A percentile compares a stretch with the other conserved stretches of the same genome.
These are phyloP conservation scores for Brachionichthys hirsutus DNA, from an alignment of 2,113 vertebrate species.

Conservation along the genomic window DNA sequence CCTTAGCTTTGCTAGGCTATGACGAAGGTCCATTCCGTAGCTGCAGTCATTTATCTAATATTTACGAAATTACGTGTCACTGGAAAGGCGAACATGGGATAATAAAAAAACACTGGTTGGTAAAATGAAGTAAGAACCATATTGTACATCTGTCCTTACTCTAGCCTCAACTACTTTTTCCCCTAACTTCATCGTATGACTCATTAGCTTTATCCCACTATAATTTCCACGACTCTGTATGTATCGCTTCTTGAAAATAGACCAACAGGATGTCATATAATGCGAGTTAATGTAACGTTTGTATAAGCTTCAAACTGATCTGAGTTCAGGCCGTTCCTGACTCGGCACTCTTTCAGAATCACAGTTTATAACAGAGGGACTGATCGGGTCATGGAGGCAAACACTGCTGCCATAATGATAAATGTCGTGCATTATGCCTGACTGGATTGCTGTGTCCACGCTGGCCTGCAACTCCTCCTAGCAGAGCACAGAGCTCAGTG, in stretches of 20 bases:
- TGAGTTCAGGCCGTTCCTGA: slow-evolving; percentile 43
- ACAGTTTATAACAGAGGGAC: slow-evolving; percentile 37
- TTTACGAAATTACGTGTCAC: slow-evolving; percentile 24
- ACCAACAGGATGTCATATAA: slow-evolving; percentile 30
- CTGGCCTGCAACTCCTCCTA: slow-evolving; percentile 42
- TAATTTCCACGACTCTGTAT: too few species aligned
- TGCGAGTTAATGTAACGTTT: slow-evolving; percentile 6
- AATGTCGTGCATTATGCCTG: slow-evolving; percentile 58
- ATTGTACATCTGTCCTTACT: background rate
- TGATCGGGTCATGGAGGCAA: slow-evolving; percentile 30
- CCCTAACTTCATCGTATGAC: too few species aligned
- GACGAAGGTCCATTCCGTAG: slow-evolving; percentile 29
- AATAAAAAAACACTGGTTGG: slow-evolving; percentile 8
- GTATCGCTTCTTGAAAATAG: too few species aligned
- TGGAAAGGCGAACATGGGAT: background rate
- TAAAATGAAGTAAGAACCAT: slow-evolving; percentile 10
- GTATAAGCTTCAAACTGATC: slow-evolving; percentile 36
- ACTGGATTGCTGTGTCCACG: slow-evolving; percentile 31
- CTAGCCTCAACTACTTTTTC: too few species aligned
- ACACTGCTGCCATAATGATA: slow-evolving; percentile 51
- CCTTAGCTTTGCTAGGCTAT: slow-evolving; percentile 20
- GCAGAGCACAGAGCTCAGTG: slow-evolving; percentile 35
- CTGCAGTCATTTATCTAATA: slow-evolving; percentile 18
- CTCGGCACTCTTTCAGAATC: slow-evolving; percentile 33
- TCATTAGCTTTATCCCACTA: too few species aligned